Percentiles rank a stretch among this genome's conserved stretches.
Evolutionary conservation across 2,888 invertebrate genomes (phyloP).

Genomic region (Mesorhabditis belari): DNA sequence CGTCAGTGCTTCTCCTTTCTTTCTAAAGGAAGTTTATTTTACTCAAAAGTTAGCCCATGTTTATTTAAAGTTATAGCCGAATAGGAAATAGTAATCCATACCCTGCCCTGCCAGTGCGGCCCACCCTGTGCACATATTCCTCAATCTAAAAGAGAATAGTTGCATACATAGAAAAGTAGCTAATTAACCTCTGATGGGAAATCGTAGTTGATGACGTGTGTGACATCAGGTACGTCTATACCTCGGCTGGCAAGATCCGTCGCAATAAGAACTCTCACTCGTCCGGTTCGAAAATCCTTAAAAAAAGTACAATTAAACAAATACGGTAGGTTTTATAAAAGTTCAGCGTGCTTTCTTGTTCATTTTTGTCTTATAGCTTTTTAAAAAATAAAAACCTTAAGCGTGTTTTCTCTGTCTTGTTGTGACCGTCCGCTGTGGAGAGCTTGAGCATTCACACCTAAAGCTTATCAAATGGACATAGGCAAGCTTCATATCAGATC

Average conservation of each 20-base stretch:
- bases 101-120: conserved; percentile 87
- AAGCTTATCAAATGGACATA: too few relatives aligned
- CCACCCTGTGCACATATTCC: conserved; percentile 92
- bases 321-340: background rate
- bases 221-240: conserved; percentile 67
- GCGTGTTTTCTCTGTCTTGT: conserved; percentile 63
- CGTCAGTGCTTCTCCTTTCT: conserved; percentile 74
- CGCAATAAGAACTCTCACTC: conserved; percentile 76
- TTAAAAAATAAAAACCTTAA: conserved; percentile 56
- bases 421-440: conserved; percentile 86
- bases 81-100: conserved; percentile 21
- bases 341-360: background rate
- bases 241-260: conserved; percentile 93
- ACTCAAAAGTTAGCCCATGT: too few relatives aligned
- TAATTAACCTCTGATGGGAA: too few relatives aligned
- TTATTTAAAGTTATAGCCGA: background rate
- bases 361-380: background rate
- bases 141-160: too few relatives aligned
- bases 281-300: conserved; percentile 68
- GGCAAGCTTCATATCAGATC: too few relatives aligned
- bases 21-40: conserved; percentile 47
- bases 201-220: conserved; percentile 82
- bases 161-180: too few relatives aligned
- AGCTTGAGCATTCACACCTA: conserved; percentile 69
- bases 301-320: conserved; percentile 53